phyloP scores from a whole-genome alignment of 92 coral and sea anemone species.

The Porites divaricata region DNA sequence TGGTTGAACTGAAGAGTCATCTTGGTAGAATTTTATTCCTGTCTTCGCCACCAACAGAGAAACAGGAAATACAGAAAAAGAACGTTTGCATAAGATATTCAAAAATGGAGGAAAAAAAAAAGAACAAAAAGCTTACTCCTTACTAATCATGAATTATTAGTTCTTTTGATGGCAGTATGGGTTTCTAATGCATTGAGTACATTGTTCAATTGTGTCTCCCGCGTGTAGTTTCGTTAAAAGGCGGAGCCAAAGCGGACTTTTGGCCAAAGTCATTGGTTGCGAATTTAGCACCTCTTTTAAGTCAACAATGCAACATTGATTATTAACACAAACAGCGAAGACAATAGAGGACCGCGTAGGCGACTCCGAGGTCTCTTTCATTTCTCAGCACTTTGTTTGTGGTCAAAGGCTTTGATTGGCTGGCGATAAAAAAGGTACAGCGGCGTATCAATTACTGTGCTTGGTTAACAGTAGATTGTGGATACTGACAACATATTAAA shows the following conservation, averaged over 20 bases:
- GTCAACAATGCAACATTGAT: constrained; percentile 42
- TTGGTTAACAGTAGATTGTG: constrained; percentile 34
- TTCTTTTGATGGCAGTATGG: constrained; percentile 42
- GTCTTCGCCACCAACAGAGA: constrained; percentile 35
- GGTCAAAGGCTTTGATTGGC: constrained; percentile 30
- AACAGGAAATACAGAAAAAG: constrained; percentile 31
- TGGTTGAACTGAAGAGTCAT: not conserved
- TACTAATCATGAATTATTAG: constrained; percentile 45
- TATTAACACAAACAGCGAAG: constrained; percentile 42
- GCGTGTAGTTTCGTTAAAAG: constrained; percentile 51
- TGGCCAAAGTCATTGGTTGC: constrained; percentile 35
- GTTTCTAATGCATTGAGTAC: constrained; percentile 31
- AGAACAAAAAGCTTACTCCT: constrained; percentile 48
- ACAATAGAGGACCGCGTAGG: constrained; percentile 27
- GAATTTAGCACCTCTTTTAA: constrained; percentile 53
- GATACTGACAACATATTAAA: constrained; percentile 37
- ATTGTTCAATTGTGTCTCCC: constrained; percentile 46
- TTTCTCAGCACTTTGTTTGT: constrained; percentile 43
- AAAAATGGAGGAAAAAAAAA: constrained; percentile 1
- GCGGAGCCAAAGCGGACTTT: constrained; percentile 29
- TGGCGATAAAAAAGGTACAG: constrained; percentile 31
- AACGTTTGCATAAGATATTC: constrained; percentile 31
- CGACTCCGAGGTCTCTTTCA: constrained; percentile 29
- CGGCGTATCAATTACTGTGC: constrained; percentile 49
- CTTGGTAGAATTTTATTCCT: not conserved